Percentiles rank a stretch among this genome's conserved stretches.
Conservation (phyloP, 2,888 invertebrate species). For the Chrysodeixis includens region DNA sequence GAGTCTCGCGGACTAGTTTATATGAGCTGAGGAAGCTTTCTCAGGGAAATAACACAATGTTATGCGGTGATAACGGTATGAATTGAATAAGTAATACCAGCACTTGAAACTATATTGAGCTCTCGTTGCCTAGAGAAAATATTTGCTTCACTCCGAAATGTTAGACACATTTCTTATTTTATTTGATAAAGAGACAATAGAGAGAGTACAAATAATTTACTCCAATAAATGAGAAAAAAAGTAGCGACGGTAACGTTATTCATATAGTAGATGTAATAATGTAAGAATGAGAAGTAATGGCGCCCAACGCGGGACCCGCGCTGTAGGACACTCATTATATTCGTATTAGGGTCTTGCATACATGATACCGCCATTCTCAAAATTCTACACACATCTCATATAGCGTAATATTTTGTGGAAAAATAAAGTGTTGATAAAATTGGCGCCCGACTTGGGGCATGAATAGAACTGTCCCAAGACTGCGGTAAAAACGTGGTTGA, state of each 20-base stretch:
- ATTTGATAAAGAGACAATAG: conserved; percentile 28
- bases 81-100: conserved; percentile 24
- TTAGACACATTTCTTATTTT: conserved; percentile 3
- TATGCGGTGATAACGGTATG: conserved; percentile 23
- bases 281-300: conserved; percentile 58
- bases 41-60: conserved; percentile 25
- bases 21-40: conserved; percentile 19
- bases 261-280: conserved; percentile 54
- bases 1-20: conserved; percentile 24
- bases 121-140: not conserved
- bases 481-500: not conserved
- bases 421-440: conserved; percentile 14
- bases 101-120: not conserved
- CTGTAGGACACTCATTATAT: conserved; percentile 52
- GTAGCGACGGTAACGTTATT: conserved; percentile 45
- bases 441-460: conserved; percentile 28
- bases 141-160: not conserved
- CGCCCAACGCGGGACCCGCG: conserved; percentile 47
- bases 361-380: conserved; percentile 29
- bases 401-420: not conserved
- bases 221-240: conserved; percentile 58
- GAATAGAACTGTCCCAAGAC: not conserved
- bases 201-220: conserved; percentile 44
- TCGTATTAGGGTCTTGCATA: conserved; percentile 48
- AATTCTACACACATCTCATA: conserved; percentile 28